Evolutionary conservation across 2,113 vertebrate species (phyloP).

Genomic region (Nestor notabilis): DNA sequence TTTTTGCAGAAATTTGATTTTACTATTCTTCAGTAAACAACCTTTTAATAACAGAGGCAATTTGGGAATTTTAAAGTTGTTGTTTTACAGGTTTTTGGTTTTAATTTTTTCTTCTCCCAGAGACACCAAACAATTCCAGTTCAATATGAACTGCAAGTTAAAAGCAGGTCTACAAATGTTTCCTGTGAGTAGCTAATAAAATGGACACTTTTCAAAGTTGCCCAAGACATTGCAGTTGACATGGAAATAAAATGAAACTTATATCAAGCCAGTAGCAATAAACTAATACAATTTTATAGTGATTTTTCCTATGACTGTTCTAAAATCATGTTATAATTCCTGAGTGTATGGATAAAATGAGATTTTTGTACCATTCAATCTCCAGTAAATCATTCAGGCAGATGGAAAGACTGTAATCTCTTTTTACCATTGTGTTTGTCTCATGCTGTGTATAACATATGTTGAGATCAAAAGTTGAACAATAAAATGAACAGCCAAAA

Average conservation of each 20-base stretch:
- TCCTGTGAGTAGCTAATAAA: neutral
- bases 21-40: neutral
- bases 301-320: neutral
- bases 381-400: neutral
- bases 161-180: neutral
- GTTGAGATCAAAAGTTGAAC: neutral
- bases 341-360: neutral
- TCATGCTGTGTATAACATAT: neutral
- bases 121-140: neutral
- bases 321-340: neutral
- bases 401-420: neutral
- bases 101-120: neutral
- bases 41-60: neutral
- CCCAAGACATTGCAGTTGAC: neutral
- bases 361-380: neutral
- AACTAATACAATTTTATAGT: neutral
- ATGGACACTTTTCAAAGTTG: neutral
- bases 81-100: neutral
- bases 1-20: neutral
- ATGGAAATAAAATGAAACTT: neutral
- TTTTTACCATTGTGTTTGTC: neutral
- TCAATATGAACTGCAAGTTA: neutral
- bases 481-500: neutral
- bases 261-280: neutral
- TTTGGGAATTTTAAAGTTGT: neutral